Percentiles rank a stretch among this genome's conserved stretches.
Conservation (phyloP, 2,113 vertebrate species). For the Boulengeromyrus knoepffleri region DNA sequence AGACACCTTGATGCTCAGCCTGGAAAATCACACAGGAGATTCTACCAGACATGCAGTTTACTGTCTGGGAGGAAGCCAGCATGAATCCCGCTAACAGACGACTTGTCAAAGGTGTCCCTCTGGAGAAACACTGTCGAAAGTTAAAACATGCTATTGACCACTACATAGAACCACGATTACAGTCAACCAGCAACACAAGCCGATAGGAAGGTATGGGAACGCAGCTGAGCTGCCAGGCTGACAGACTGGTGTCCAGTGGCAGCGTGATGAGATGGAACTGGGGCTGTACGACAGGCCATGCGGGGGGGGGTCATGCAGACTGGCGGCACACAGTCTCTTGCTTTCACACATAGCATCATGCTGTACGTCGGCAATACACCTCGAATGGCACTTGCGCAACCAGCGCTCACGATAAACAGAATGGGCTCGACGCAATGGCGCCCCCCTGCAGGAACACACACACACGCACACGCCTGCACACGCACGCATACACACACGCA, state of each 20-base stretch:
- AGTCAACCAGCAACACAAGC: neutral
- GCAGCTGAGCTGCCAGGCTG: neutral
- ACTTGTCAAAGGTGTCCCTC: neutral
- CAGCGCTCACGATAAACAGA: neutral
- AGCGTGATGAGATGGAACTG: neutral
- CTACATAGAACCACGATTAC: neutral
- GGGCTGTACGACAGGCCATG: slow-evolving; percentile 52
- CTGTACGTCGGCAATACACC: neutral
- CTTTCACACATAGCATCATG: neutral
- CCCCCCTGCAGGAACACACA: slow-evolving; percentile 10
- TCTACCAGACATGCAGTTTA: neutral
- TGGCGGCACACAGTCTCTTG: slow-evolving; percentile 9
- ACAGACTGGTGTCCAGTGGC: neutral
- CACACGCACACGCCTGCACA: slow-evolving; percentile 2
- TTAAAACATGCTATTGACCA: slow-evolving; percentile 21
- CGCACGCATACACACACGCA: slow-evolving; percentile 30
- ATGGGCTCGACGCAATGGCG: neutral
- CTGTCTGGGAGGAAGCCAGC: neutral
- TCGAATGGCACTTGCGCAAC: neutral
- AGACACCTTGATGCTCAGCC: neutral
- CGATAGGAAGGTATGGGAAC: neutral
- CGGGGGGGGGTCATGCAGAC: slow-evolving; percentile 58
- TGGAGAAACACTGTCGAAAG: slow-evolving; percentile 6
- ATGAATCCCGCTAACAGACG: neutral
- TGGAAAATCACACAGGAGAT: neutral